phyloP scores from a whole-genome alignment of 2,888 invertebrate genomes.

The Apodemia hepburni region DNA sequence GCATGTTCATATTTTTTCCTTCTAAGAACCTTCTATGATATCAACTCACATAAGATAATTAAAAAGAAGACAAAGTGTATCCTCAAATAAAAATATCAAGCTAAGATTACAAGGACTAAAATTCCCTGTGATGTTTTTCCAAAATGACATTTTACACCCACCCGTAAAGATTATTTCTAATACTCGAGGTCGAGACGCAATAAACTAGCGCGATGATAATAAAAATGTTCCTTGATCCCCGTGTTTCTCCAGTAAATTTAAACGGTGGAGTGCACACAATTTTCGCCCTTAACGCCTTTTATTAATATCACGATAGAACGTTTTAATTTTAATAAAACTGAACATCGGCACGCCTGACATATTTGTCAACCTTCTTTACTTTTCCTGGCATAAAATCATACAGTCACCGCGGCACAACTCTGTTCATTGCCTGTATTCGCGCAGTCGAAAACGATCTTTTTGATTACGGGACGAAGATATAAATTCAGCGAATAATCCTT shows the following conservation, averaged over 20 bases:
- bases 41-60: neutral
- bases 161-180: conserved; percentile 43
- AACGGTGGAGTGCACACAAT: conserved; percentile 46
- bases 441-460: conserved; percentile 64
- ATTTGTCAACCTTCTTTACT: conserved; percentile 80
- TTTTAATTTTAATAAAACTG: conserved; percentile 79
- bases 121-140: conserved; percentile 3
- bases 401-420: conserved; percentile 59
- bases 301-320: conserved; percentile 69
- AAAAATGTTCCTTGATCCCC: conserved; percentile 71
- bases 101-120: conserved; percentile 9
- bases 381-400: conserved; percentile 76
- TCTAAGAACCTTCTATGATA: neutral
- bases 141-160: conserved; percentile 20
- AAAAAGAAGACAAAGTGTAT: neutral
- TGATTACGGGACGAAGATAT: conserved; percentile 67
- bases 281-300: conserved; percentile 63
- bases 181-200: conserved; percentile 65
- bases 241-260: conserved; percentile 65
- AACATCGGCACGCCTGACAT: conserved; percentile 76
- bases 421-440: conserved; percentile 39
- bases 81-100: neutral
- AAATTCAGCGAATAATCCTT: conserved; percentile 66
- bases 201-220: conserved; percentile 72
- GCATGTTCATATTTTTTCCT: neutral